These are phyloP conservation scores for Ophiothrix spiculata DNA, from an alignment of 35 echinoderm and acorn worm species.

Conservation along the genomic window DNA sequence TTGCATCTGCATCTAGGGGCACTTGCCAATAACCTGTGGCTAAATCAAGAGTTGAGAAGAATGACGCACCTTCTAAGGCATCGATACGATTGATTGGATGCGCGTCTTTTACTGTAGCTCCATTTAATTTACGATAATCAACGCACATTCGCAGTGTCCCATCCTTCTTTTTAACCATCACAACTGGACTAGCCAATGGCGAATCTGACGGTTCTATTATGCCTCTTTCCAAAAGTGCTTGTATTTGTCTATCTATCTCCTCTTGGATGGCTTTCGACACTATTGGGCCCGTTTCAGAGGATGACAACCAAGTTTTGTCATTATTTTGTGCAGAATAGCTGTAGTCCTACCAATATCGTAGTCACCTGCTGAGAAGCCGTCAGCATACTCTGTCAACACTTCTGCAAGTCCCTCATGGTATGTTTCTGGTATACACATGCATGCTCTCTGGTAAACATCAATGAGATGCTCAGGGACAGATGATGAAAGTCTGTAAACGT, in stretches of 20 bases:
- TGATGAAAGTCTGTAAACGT: no score
- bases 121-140: constrained; percentile 21
- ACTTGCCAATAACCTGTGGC: constrained; percentile 52
- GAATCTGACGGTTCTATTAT: constrained; percentile 9
- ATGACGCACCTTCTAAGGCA: constrained; percentile 3
- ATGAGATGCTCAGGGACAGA: not conserved
- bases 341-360: constrained; percentile 44
- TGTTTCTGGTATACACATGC: not conserved
- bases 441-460: not conserved
- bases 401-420: not conserved
- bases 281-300: constrained; percentile 33
- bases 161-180: constrained; percentile 32
- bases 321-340: constrained; percentile 34
- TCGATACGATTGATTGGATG: constrained; percentile 41
- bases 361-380: constrained; percentile 26
- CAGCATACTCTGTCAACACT: constrained; percentile 7
- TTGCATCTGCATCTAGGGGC: not conserved
- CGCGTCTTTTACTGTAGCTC: constrained; percentile 27
- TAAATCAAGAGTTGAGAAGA: constrained; percentile 46
- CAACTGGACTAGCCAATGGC: constrained; percentile 36
- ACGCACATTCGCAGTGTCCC: constrained; percentile 36
- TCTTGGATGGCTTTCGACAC: constrained; percentile 22
- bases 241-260: constrained; percentile 3
- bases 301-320: constrained; percentile 27
- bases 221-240: constrained; percentile 6